phyloP scores from a whole-genome alignment of 2,113 vertebrate genomes.

The Neogale vison region DNA sequence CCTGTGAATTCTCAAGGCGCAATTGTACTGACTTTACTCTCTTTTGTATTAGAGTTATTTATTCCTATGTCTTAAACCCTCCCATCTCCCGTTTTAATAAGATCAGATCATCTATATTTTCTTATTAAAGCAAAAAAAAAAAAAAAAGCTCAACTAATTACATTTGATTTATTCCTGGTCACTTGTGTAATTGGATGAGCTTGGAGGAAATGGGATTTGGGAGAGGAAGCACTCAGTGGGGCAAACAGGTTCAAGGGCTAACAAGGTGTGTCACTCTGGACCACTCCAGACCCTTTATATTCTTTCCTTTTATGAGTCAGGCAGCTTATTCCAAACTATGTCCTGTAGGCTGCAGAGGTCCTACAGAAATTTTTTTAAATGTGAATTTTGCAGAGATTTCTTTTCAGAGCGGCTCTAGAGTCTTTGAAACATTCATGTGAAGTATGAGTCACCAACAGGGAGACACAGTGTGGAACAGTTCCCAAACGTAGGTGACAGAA shows the following conservation, averaged over 20 bases:
- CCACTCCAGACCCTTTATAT: neutral
- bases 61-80: neutral
- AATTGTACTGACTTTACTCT: neutral
- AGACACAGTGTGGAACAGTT: rapidly evolving
- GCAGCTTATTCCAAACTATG: neutral
- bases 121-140: slow-evolving; percentile 27
- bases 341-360: neutral
- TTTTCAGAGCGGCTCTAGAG: neutral
- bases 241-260: slow-evolving; percentile 70
- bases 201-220: slow-evolving; percentile 62
- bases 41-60: neutral
- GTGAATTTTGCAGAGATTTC: neutral
- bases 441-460: neutral
- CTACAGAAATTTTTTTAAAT: neutral
- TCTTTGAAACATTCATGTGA: rapidly evolving
- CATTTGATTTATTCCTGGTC: slow-evolving; percentile 75
- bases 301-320: neutral
- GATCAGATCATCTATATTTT: slow-evolving; percentile 57
- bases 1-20: neutral
- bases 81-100: slow-evolving; percentile 53
- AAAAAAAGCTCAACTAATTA: slow-evolving; percentile 53
- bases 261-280: neutral
- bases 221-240: slow-evolving; percentile 43
- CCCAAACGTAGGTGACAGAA: rapidly evolving
- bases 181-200: slow-evolving; percentile 73